These are phyloP conservation scores for Oryzias melastigma DNA, from an alignment of 2,113 vertebrate genomes.

Conservation along the genomic window DNA sequence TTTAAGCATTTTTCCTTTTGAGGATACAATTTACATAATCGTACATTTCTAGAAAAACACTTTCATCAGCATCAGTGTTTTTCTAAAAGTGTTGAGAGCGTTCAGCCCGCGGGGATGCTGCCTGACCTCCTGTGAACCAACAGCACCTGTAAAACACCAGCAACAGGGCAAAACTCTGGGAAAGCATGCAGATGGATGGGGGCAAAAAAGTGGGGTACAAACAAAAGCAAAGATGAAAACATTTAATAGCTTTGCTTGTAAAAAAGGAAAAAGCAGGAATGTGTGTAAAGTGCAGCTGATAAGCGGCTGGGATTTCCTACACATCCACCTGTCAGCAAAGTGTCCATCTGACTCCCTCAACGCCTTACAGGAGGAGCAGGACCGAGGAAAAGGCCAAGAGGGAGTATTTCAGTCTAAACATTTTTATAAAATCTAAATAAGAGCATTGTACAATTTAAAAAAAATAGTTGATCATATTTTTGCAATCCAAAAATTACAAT, in stretches of 20 bases:
- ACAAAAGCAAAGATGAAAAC: slow-evolving; percentile 10
- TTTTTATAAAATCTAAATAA: too few species aligned
- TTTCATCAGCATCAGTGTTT: too few species aligned
- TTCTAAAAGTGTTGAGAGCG: not conserved
- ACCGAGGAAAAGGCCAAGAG: too few species aligned
- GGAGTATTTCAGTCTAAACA: too few species aligned
- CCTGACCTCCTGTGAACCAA: slow-evolving; percentile 44
- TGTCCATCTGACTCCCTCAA: slow-evolving; percentile 10
- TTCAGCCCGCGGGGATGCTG: slow-evolving; percentile 12
- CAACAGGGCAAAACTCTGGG: slow-evolving; percentile 19
- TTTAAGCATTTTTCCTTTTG: not conserved
- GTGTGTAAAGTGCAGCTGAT: slow-evolving; percentile 39
- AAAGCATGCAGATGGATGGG: not conserved
- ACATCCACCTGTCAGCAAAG: slow-evolving; percentile 52
- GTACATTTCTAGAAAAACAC: not conserved
- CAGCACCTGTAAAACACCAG: slow-evolving; percentile 49
- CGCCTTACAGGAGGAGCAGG: not conserved
- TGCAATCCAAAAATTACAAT: too few species aligned
- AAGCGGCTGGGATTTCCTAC: slow-evolving; percentile 45
- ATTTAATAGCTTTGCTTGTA: slow-evolving; percentile 34
- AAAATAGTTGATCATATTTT: too few species aligned
- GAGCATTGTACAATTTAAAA: too few species aligned
- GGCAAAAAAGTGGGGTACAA: slow-evolving; percentile 8
- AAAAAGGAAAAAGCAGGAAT: slow-evolving; percentile 8
- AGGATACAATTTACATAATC: not conserved